Conservation (phyloP, 2,113 vertebrate species). For the Vimba vimba region DNA sequence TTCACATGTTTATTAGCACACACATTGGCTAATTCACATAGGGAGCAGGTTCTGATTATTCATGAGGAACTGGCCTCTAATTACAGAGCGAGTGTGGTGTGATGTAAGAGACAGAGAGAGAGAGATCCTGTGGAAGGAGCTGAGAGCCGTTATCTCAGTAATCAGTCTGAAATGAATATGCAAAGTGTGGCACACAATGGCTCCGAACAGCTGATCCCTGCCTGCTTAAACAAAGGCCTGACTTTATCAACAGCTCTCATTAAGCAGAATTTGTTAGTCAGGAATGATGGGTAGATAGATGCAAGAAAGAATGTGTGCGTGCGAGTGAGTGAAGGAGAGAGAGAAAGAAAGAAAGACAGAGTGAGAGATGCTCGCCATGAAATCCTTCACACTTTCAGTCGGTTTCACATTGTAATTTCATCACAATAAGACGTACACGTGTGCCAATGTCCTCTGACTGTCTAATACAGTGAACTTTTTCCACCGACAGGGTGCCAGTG, state of each 20-base stretch:
- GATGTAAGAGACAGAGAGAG: slow-evolving; percentile 27
- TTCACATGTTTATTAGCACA: slow-evolving; percentile 46
- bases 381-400: slow-evolving; percentile 12
- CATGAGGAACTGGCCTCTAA: slow-evolving; percentile 52
- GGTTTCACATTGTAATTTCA: slow-evolving; percentile 29
- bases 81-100: slow-evolving; percentile 36
- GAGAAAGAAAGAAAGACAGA: slow-evolving; percentile 30
- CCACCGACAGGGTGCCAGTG: slow-evolving; percentile 25
- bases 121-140: slow-evolving; percentile 8
- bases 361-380: slow-evolving; percentile 21
- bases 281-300: slow-evolving; percentile 44
- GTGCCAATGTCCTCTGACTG: background rate
- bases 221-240: slow-evolving; percentile 42
- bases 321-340: background rate
- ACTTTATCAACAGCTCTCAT: slow-evolving; percentile 49
- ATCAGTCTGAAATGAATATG: slow-evolving; percentile 74
- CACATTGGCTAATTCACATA: slow-evolving; percentile 42
- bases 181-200: slow-evolving; percentile 71
- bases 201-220: slow-evolving; percentile 69
- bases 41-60: slow-evolving; percentile 47
- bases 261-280: slow-evolving; percentile 53
- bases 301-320: slow-evolving; percentile 14
- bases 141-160: slow-evolving; percentile 43
- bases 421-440: slow-evolving; percentile 14
- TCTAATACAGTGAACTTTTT: slow-evolving; percentile 4